Base-by-base conservation (phyloP, 2,797 vertebrate genomes). In the Hypotaenidia okinawae region DNA sequence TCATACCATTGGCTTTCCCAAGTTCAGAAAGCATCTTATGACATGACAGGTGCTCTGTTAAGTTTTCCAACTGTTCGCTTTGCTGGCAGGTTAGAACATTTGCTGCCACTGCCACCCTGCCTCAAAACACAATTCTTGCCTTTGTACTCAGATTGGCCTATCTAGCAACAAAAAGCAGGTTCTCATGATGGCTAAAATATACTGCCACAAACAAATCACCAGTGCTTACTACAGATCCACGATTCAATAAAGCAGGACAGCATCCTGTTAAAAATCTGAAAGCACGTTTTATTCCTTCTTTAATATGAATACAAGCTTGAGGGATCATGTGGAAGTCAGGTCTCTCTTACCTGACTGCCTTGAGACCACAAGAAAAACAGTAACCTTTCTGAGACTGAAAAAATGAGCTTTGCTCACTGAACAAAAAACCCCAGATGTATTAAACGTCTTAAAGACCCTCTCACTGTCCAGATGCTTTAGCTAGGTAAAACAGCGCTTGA, bases 241-340 rank as follows among this genome's bases (percentile, higher is more conserved):
- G 19, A 5, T 57, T 51, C 21, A 77, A 4, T 25, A 47, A 41
- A 59, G 25, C 21, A 64, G 8, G 7, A 64, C 5, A 81, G 6
- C 0, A 1, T 9, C 21, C 17, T 1, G 49, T 4, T 33, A 4
- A 10, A 28, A 74, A 62, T 24, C 0, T 19, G 5, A 86, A 85
- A 77, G 4, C 1, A 0, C 2, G 5, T 22, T 87, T 69, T 32
- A 49, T 22, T 76, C 12, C 10, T 58, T 74, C 15, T 37, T 43
- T 27, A 74, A 30, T 1, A 58, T 8, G 8, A 47, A 58, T 5
- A 73, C 0, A 5, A 5, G 49, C 35, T 49, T 52, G 6, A 89
- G 74, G 5, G 2, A 47, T 30, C 18, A 18, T 0, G 0, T 5
- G 57, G 47, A 55, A 3, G 1, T 25, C 6, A 66, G 68, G 11